phyloP scores from a whole-genome alignment of 1,140 invertebrate species.

The Drosophila kanapiae region DNA sequence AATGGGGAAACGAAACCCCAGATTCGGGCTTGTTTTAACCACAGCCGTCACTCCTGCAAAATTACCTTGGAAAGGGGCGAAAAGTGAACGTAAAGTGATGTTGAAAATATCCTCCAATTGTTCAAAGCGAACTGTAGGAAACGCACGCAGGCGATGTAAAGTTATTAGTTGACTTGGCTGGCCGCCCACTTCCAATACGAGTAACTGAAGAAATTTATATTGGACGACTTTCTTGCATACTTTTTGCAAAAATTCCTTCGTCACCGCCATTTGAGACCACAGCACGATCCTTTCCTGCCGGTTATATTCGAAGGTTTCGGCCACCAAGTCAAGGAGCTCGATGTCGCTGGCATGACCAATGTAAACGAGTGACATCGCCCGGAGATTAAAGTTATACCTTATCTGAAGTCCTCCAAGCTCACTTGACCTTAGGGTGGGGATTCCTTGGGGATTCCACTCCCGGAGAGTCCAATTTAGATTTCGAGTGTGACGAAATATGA shows the following conservation, averaged over 20 bases:
- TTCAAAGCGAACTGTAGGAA: neutral
- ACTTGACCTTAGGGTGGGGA: neutral
- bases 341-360: neutral
- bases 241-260: too few relatives aligned
- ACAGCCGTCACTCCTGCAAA: too few relatives aligned
- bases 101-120: neutral
- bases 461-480: too few relatives aligned
- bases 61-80: too few relatives aligned
- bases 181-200: neutral
- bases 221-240: too few relatives aligned
- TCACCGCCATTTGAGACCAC: too few relatives aligned
- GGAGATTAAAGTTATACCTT: neutral
- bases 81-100: too few relatives aligned
- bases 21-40: too few relatives aligned
- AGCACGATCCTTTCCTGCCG: too few relatives aligned
- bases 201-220: too few relatives aligned
- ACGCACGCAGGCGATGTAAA: neutral
- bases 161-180: neutral
- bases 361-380: neutral
- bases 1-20: too few relatives aligned
- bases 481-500: too few relatives aligned
- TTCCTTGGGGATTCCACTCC: neutral
- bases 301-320: neutral
- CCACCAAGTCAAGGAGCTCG: neutral
- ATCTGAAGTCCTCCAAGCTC: neutral